Evolutionary conservation across 1,140 invertebrate species (phyloP).

Genomic region (Drosophila lacertosa): DNA sequence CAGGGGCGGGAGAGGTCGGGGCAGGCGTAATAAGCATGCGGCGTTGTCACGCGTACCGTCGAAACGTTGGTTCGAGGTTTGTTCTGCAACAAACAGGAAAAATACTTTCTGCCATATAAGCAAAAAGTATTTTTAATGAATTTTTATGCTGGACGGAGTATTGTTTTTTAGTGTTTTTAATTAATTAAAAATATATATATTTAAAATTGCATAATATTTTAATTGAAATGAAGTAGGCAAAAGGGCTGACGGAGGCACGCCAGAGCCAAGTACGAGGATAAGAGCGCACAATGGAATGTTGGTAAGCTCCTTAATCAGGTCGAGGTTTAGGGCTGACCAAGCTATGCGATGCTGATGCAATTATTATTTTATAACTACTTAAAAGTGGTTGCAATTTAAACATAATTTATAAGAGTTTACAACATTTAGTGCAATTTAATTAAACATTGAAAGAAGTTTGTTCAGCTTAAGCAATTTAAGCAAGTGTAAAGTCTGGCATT

Average conservation of each 20-base stretch:
- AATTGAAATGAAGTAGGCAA: slow-evolving; percentile 55
- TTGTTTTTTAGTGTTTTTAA: slow-evolving; percentile 71
- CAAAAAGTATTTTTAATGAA: slow-evolving; percentile 78
- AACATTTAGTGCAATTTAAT: too few relatives aligned
- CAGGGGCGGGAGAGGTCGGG: background rate
- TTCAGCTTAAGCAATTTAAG: too few relatives aligned
- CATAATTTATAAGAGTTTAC: too few relatives aligned
- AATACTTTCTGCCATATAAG: slow-evolving; percentile 63
- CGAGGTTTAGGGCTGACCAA: too few relatives aligned
- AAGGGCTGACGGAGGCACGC: background rate
- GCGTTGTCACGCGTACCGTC: slow-evolving; percentile 62
- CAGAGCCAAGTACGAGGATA: background rate
- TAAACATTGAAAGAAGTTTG: too few relatives aligned
- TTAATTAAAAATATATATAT: slow-evolving; percentile 78
- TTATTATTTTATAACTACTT: too few relatives aligned
- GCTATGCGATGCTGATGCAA: too few relatives aligned
- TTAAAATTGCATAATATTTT: slow-evolving; percentile 70
- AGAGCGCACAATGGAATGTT: background rate
- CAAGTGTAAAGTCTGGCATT: too few relatives aligned
- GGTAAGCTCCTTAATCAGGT: background rate
- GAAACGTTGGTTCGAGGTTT: slow-evolving; percentile 26
- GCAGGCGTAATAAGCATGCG: slow-evolving; percentile 62
- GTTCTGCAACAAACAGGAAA: slow-evolving; percentile 55
- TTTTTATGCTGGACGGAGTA: slow-evolving; percentile 56
- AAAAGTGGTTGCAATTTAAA: too few relatives aligned